Conservation (phyloP, 2,888 invertebrate genomes). For the Dynastes tityus region DNA sequence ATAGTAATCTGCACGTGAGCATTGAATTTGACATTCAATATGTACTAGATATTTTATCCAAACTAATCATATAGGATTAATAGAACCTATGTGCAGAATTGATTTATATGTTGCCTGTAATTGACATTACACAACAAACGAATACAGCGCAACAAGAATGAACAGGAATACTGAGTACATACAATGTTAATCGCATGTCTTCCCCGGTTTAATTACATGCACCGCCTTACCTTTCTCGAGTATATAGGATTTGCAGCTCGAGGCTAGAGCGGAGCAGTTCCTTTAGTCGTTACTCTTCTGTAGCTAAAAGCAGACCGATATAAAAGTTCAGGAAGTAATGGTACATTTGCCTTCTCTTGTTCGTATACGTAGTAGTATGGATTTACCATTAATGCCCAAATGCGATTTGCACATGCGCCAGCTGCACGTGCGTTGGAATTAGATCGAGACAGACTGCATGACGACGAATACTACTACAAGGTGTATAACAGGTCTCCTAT, state of each 20-base stretch:
- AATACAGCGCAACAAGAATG: neutral
- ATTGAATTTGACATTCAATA: too few species aligned
- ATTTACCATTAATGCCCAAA: conserved; percentile 54
- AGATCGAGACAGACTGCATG: conserved; percentile 49
- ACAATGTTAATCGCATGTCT: neutral
- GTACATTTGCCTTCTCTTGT: conserved; percentile 24
- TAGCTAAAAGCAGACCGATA: neutral
- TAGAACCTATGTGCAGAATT: too few species aligned
- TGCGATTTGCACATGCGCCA: conserved; percentile 43
- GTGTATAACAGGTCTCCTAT: conserved; percentile 23
- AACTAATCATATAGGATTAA: too few species aligned
- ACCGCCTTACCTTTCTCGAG: conserved; percentile 25
- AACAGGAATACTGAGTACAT: too few species aligned
- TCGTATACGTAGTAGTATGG: conserved; percentile 50
- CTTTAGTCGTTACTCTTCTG: neutral
- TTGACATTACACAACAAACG: neutral
- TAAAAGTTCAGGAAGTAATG: conserved; percentile 38
- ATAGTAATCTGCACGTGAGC: too few species aligned
- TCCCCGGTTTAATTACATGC: conserved; percentile 39
- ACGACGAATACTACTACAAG: conserved; percentile 16
- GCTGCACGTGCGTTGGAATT: conserved; percentile 52
- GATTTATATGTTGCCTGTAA: neutral
- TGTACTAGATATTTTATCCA: too few species aligned
- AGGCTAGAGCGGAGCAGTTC: neutral
- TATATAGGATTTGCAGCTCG: conserved; percentile 21